These are phyloP conservation scores for Trilocha varians DNA, from an alignment of 2,888 invertebrate species.

Conservation along the genomic window DNA sequence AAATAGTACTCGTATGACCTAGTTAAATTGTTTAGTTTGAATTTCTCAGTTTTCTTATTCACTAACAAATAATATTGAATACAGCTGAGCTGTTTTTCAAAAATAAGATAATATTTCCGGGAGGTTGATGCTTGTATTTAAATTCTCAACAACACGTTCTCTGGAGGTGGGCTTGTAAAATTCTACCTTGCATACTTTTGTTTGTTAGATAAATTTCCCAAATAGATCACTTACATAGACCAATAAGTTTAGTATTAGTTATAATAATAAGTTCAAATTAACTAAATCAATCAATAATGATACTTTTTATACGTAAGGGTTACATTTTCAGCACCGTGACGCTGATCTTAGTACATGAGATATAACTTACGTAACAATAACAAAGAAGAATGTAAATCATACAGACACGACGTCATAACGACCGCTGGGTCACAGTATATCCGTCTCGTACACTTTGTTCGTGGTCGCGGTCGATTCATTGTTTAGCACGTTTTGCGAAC, in stretches of 20 bases:
- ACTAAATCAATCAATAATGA: neutral
- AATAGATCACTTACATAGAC: neutral
- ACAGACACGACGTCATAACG: slow-evolving; percentile 34
- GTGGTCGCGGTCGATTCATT: slow-evolving; percentile 70
- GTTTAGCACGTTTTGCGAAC: slow-evolving; percentile 14
- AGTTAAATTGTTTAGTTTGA: too few species aligned
- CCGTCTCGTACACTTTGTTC: slow-evolving; percentile 92
- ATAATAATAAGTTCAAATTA: neutral
- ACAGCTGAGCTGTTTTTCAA: too few species aligned
- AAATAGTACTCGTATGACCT: too few species aligned
- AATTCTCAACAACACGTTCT: too few species aligned
- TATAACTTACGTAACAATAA: slow-evolving; percentile 8
- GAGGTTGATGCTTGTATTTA: too few species aligned
- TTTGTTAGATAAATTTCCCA: neutral
- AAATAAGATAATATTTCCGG: too few species aligned
- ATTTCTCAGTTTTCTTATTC: too few species aligned
- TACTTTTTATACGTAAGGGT: neutral
- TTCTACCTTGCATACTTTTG: too few species aligned
- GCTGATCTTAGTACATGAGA: slow-evolving; percentile 9
- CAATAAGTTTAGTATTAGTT: neutral
- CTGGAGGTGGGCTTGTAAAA: too few species aligned
- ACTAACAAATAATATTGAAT: too few species aligned
- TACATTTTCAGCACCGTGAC: neutral
- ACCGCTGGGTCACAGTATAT: slow-evolving; percentile 84
- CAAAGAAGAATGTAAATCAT: slow-evolving; percentile 14